A percentile compares a stretch with the other conserved stretches of the same genome.
phyloP scores from a whole-genome alignment of 2,888 invertebrate species.

The Peribatodes rhomboidaria region DNA sequence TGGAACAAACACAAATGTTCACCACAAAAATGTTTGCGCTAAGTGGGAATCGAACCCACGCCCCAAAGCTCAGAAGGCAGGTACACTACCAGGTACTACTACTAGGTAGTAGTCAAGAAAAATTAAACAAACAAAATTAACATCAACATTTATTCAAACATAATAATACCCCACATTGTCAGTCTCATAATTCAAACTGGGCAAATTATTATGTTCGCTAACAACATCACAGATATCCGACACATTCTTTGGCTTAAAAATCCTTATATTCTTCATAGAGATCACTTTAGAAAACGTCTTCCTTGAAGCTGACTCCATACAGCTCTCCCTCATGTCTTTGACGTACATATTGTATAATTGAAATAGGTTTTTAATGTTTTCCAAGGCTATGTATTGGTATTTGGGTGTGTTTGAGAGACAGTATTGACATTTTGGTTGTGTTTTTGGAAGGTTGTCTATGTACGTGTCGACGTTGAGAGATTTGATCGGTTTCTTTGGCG shows the following conservation, averaged over 20 bases:
- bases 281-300: constrained; percentile 71
- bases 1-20: too few species aligned
- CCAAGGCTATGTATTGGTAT: constrained; percentile 59
- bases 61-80: too few species aligned
- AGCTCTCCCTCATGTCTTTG: constrained; percentile 55
- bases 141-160: constrained; percentile 34
- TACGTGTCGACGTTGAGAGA: constrained; percentile 62
- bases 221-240: constrained; percentile 63
- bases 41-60: too few species aligned
- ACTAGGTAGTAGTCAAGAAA: background rate
- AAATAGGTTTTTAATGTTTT: constrained; percentile 63
- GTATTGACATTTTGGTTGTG: constrained; percentile 59
- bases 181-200: constrained; percentile 28
- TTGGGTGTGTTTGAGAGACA: constrained; percentile 52
- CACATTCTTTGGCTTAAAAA: constrained; percentile 69
- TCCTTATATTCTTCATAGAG: constrained; percentile 59
- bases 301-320: constrained; percentile 61
- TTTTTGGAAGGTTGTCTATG: constrained; percentile 65
- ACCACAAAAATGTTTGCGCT: too few species aligned
- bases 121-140: constrained; percentile 9
- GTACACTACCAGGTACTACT: too few species aligned
- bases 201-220: constrained; percentile 57
- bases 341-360: constrained; percentile 67
- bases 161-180: constrained; percentile 45
- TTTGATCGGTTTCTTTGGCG: constrained; percentile 59